Conservation (phyloP, 2,113 vertebrate species). For the Cervus canadensis region DNA sequence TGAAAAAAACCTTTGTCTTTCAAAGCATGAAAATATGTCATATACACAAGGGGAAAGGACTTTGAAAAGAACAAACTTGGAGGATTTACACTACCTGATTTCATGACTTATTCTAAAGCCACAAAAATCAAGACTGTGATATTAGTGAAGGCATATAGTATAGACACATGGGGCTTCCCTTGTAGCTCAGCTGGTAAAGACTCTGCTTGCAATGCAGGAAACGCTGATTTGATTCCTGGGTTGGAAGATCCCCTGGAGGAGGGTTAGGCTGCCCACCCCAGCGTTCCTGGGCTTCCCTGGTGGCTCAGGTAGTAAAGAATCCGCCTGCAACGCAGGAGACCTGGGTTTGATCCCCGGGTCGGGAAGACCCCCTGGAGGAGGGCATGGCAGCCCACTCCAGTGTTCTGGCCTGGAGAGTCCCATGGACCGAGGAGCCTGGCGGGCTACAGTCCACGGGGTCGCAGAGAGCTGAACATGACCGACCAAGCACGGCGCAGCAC, state of each 20-base stretch:
- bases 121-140: background rate
- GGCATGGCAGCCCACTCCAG: background rate
- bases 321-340: background rate
- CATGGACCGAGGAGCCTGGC: background rate
- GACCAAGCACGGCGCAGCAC: background rate
- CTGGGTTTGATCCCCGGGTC: background rate
- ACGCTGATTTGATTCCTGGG: background rate
- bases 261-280: background rate
- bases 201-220: background rate
- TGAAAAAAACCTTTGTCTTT: background rate
- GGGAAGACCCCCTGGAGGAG: background rate
- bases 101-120: background rate
- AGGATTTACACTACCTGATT: background rate
- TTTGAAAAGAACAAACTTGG: background rate
- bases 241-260: background rate
- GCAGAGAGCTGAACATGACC: background rate
- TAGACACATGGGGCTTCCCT: background rate
- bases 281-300: background rate
- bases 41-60: background rate
- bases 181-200: background rate
- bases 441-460: background rate
- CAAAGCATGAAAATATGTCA: conserved; percentile 32
- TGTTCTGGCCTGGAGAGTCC: background rate
- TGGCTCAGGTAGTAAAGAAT: background rate
- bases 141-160: background rate